Conservation (phyloP, 2,888 invertebrate genomes). For the Drosophila mayaguana region DNA sequence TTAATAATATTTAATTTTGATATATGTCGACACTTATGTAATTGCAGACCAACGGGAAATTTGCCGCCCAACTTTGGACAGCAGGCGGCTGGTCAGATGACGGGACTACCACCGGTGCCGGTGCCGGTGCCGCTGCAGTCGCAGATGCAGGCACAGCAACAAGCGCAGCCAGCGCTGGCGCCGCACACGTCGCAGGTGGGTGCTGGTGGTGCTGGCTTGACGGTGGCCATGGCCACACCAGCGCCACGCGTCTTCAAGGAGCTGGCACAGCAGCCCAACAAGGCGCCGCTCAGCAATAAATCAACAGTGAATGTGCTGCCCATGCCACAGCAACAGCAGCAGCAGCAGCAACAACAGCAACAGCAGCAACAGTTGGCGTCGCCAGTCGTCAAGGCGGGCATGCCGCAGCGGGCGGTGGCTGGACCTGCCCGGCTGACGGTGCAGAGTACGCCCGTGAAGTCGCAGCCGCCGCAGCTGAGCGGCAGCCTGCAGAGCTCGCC, state of each 20-base stretch:
- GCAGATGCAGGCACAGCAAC: conserved; percentile 25
- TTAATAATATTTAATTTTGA: too few species aligned
- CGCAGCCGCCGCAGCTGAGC: conserved; percentile 88
- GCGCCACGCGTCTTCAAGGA: conserved; percentile 84
- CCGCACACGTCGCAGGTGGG: conserved; percentile 44
- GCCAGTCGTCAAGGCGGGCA: conserved; percentile 60
- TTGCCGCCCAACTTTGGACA: conserved; percentile 82
- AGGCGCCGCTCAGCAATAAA: conserved; percentile 39
- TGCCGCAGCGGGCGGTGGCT: conserved; percentile 84
- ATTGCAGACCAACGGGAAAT: conserved; percentile 86
- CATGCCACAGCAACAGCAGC: conserved; percentile 52
- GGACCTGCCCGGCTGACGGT: conserved; percentile 87
- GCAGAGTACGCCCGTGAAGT: conserved; percentile 88
- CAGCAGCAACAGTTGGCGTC: conserved; percentile 45
- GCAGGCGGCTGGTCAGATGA: conserved; percentile 68
- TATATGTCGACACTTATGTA: too few species aligned
- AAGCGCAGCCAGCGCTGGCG: conserved; percentile 38
- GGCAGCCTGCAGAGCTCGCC: conserved; percentile 82
- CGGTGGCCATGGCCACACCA: conserved; percentile 83
- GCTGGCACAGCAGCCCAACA: conserved; percentile 81
- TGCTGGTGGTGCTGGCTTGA: conserved; percentile 77
- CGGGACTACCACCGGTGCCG: conserved; percentile 64
- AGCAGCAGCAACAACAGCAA: conserved; percentile 42
- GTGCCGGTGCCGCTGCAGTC: conserved; percentile 52
- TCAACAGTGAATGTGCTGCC: conserved; percentile 16